Evolutionary conservation across 2,888 invertebrate genomes (phyloP), one percentile per base, ranked within the genome.

Genomic region (Acanthosoma haemorrhoidale): DNA sequence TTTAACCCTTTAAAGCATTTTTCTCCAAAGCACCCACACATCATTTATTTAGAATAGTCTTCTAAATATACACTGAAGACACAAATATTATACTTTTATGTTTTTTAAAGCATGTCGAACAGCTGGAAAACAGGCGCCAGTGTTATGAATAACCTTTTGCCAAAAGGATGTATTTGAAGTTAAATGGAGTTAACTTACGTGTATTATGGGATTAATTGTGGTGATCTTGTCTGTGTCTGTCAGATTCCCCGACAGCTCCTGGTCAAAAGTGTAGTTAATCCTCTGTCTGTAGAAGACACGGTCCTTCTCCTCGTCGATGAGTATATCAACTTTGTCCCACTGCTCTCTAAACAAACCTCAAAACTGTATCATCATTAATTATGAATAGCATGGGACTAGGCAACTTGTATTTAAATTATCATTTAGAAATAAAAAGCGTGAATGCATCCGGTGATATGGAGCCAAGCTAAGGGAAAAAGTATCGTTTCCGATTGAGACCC

Each of bases 141-240:
- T 39, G n/a, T 2, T 4, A 39, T 11, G n/a, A 2, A n/a, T 39
- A 2, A 4, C 38, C 4, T 39, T 39, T 2, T 39, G 4, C 39
- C 1, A 39, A 15, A 39, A 15, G 39, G 15, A 39, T 15, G 39
- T 39, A 4, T 1, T 51, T 21, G 25, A 2, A 5, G 18, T 51
- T 51, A 2, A 51, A 51, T 4, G 11, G 2, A 11, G 4, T 25
- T 1, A 2, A 61, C 81, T 80, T 77, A 86, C 86, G 80, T 85
- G 73, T 68, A 86, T 82, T 1, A 84, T 82, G 16, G 84, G 81
- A 76, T 87, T 84, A 69, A 86, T 79, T 66, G 86, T 81, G 0
- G 82, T 84, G 1, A 87, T 74, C 31, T 81, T 79, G 38, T 86
- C 86, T 11, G 82, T 79, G 51, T 84, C 83, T 0, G 79, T 78